Conservation (phyloP, 2,797 vertebrate genomes). For the Ataeniobius toweri region DNA sequence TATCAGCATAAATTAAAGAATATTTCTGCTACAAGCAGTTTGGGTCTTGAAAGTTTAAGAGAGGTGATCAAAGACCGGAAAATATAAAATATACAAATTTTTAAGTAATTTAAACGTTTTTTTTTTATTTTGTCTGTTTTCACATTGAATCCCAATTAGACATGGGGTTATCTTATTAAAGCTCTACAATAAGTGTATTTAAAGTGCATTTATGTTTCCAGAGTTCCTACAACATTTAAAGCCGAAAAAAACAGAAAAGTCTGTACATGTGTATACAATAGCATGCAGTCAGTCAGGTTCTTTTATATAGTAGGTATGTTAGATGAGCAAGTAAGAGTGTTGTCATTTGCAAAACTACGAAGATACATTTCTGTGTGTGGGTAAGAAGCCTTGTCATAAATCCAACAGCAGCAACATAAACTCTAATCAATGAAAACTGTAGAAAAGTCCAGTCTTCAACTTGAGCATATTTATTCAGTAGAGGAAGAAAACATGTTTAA, state of each 20-base stretch:
- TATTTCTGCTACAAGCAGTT: not conserved
- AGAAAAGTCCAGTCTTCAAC: not conserved
- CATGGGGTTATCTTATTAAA: not conserved
- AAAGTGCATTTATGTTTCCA: not conserved
- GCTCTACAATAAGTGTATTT: not conserved
- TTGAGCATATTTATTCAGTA: not conserved
- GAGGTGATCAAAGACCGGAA: not conserved
- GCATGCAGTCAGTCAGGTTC: not conserved
- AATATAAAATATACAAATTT: not conserved
- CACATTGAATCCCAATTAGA: not conserved
- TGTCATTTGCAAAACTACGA: not conserved
- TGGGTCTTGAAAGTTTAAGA: not conserved
- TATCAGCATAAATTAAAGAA: not conserved
- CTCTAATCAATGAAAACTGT: not conserved
- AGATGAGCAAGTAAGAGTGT: not conserved
- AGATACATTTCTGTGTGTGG: not conserved
- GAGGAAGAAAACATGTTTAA: no score
- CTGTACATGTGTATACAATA: not conserved
- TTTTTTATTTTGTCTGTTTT: not conserved
- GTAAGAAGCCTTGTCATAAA: not conserved
- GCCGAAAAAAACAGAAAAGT: not conserved
- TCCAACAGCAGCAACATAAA: not conserved
- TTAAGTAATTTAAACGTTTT: not conserved
- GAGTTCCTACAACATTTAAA: no score
- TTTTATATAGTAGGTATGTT: not conserved